Base-by-base conservation (phyloP, 2,113 vertebrate species). In the Oryzias curvinotus region DNA sequence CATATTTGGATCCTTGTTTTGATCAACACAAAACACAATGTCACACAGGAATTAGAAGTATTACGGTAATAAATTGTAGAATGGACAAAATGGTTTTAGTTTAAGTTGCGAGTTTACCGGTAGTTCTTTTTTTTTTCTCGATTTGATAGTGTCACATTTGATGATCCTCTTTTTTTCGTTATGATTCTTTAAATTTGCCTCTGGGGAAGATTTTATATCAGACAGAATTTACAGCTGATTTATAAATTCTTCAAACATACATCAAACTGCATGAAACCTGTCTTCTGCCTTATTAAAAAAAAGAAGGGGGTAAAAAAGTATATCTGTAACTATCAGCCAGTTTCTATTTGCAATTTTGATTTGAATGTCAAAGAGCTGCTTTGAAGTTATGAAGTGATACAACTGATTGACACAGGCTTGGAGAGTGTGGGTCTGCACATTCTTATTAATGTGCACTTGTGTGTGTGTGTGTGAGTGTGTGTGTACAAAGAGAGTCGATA, bases 331-430 rank as follows among this genome's bases (percentile, higher is more conserved):
- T 73, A 48, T 52, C 59, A 47, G 26, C 59, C 47, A 65, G 36
- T 54, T 72, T 36, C 14, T 61, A 47, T 74, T 66, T 67, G 19
- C 50, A 65, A n/a, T 70, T 75, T 63, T 57, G 49, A 60, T 70
- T 14, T 70, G 48, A 70, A 65, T 76, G 80, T 68, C 45, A 71
- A 77, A 77, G 73, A 36, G 36, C 25, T 15, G 53, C 66, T 85
- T 85, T 88, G 82, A 89, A 80, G 75, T 70, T 62, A 53, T 49
- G 62, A 44, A 71, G 68, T 41, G 65, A 75, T 71, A 73, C 18
- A 18, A 76, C 19, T 74, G 73, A 81, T 77, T 80, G 48, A 55
- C 30, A 68, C 25, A 26, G 36, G 36, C 54, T 52, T 65, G 68
- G 64, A 64, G 55, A 45, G 1, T 59, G 17, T 57, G 52, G 54